Evolutionary conservation across 2,113 vertebrate species (phyloP), one percentile per base, ranked within the genome.

Genomic region (Leuciscus idus): DNA sequence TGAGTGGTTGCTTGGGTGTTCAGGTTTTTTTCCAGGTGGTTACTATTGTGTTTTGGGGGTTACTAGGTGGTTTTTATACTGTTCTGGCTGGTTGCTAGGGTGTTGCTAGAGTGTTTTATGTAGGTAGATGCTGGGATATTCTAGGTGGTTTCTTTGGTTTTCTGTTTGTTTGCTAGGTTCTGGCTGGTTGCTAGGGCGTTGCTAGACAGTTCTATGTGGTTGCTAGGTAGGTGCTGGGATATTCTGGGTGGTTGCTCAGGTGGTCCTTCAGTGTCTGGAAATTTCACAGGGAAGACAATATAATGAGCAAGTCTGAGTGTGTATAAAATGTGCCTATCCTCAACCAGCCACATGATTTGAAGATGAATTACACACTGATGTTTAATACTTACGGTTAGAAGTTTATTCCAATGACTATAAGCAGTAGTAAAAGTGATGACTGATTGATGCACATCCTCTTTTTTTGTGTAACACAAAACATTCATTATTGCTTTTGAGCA

Each of bases 401-500:
- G 43, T 43, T 43, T 33, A 17, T 30, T 66, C 11, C 17, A 70
- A 17, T 70, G 66, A 68, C 30, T 26, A 50, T 52, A 15, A 21
- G 26, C 48, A 21, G 36, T 8, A 50, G 0, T 17, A 15, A 19
- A 48, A 21, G 6, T 28, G 7, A 50, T 28, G 43, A 28, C 48
- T 30, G 43, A 26, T 15, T 48, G 21, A 26, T 75, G 73, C 74
- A 52, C 26, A 52, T 76, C n/a, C 26, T 52, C 26, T 26, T 52
- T 33, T 33, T 78, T 33, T 59, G 30, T 17, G 48, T 30, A 83
- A 36, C 70, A 75, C 84, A 75, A 28, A 83, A 64, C 76, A 39
- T 86, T 77, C 3, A n/a, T 59, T 76, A 81, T 57, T 85, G 39
- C 57, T 48, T 23, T 73, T 43, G 46, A 83, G 70, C n/a, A 33